Conservation (phyloP, 2,113 vertebrate species). For the Poecile atricapillus region DNA sequence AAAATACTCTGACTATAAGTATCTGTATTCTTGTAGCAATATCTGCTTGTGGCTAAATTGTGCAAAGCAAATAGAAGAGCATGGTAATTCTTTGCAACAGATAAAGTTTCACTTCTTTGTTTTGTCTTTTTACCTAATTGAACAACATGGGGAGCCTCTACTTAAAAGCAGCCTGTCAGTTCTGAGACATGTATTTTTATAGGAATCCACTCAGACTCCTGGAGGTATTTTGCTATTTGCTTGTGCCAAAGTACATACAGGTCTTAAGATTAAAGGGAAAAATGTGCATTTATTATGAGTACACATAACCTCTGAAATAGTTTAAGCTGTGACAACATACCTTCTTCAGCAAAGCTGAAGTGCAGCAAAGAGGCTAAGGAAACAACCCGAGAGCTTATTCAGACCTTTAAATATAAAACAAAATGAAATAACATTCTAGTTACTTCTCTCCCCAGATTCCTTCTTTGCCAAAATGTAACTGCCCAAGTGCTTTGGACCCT, state of each 20-base stretch:
- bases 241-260: constrained; percentile 1
- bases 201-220: neutral
- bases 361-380: accelerated
- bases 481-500: neutral
- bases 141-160: neutral
- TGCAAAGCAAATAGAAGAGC: neutral
- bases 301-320: neutral
- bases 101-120: neutral
- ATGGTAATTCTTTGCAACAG: neutral
- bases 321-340: neutral
- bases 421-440: neutral
- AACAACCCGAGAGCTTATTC: neutral
- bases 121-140: neutral
- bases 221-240: neutral
- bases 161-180: neutral
- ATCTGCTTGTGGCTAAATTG: neutral
- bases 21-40: neutral
- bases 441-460: neutral
- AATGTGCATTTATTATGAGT: constrained; percentile 9
- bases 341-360: neutral
- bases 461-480: neutral
- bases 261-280: constrained; percentile 31
- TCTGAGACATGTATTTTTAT: neutral
- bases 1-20: neutral
- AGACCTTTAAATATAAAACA: neutral